These are phyloP conservation scores for Apeira syringaria DNA, from an alignment of 2,888 invertebrate species.

Conservation along the genomic window DNA sequence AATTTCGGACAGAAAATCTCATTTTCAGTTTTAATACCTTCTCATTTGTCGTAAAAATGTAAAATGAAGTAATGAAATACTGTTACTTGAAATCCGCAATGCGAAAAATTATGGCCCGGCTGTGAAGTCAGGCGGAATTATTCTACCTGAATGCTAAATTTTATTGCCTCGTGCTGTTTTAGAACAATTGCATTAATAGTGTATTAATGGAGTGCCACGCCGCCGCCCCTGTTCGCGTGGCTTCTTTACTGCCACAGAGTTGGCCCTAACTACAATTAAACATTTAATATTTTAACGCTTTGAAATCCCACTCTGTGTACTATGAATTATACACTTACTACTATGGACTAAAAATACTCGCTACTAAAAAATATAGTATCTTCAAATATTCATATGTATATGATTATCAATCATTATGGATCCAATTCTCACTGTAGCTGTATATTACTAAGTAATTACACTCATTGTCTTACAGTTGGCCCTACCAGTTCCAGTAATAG, in stretches of 20 bases:
- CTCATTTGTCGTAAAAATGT: conserved; percentile 43
- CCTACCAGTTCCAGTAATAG: too few species aligned
- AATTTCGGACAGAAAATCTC: conserved; percentile 27
- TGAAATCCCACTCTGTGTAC: conserved; percentile 60
- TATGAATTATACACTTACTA: too few species aligned
- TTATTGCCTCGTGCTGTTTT: conserved; percentile 75
- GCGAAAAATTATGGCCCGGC: conserved; percentile 77
- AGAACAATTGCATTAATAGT: conserved; percentile 83
- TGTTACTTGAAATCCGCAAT: conserved; percentile 71
- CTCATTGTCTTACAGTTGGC: too few species aligned
- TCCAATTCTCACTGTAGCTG: too few species aligned
- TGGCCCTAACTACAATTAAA: conserved; percentile 70
- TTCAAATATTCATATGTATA: too few species aligned
- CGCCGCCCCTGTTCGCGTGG: conserved; percentile 29
- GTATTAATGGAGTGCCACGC: conserved; percentile 67
- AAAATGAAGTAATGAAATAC: conserved; percentile 50
- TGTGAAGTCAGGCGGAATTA: conserved; percentile 68
- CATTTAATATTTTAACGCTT: conserved; percentile 72
- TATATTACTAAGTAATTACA: too few species aligned
- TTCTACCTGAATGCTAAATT: conserved; percentile 77
- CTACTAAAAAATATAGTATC: too few species aligned
- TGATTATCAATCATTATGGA: too few species aligned
- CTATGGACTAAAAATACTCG: too few species aligned
- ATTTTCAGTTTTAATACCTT: conserved; percentile 36
- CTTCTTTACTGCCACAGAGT: conserved; percentile 71